phyloP scores from a whole-genome alignment of 2,888 invertebrate genomes.

The Ennomos erosarius region DNA sequence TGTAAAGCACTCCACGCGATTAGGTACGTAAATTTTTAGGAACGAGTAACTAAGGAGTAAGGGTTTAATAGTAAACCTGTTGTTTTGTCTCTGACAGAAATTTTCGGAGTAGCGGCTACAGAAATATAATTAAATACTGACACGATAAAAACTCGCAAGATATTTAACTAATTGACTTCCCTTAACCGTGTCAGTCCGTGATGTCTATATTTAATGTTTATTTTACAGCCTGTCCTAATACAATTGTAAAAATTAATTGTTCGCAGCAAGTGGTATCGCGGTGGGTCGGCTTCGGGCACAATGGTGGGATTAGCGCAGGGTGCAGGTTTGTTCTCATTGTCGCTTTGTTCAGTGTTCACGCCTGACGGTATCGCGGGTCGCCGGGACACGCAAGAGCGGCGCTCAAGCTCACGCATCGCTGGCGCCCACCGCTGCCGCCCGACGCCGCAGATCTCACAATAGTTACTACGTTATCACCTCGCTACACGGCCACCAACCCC shows the following conservation, averaged over 20 bases:
- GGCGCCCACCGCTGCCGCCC: constrained; percentile 59
- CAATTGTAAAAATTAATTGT: constrained; percentile 35
- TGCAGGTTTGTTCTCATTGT: constrained; percentile 65
- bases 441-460: constrained; percentile 13
- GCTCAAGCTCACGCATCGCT: constrained; percentile 16
- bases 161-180: too few species aligned
- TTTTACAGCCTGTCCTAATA: constrained; percentile 11
- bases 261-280: constrained; percentile 46
- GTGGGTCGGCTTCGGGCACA: constrained; percentile 57
- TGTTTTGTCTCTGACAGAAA: too few species aligned
- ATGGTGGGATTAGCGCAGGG: constrained; percentile 73
- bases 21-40: not conserved
- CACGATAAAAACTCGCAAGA: too few species aligned
- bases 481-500: constrained; percentile 69
- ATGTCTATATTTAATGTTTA: constrained; percentile 14
- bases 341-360: constrained; percentile 62
- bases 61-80: too few species aligned
- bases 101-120: too few species aligned
- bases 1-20: constrained; percentile 2
- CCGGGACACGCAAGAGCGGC: constrained; percentile 16
- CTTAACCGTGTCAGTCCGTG: too few species aligned
- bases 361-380: constrained; percentile 40
- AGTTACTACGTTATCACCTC: constrained; percentile 65
- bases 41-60: constrained; percentile 1
- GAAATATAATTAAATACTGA: too few species aligned